phyloP scores from a whole-genome alignment of 2,113 vertebrate genomes.

The Anthoscopus minutus region DNA sequence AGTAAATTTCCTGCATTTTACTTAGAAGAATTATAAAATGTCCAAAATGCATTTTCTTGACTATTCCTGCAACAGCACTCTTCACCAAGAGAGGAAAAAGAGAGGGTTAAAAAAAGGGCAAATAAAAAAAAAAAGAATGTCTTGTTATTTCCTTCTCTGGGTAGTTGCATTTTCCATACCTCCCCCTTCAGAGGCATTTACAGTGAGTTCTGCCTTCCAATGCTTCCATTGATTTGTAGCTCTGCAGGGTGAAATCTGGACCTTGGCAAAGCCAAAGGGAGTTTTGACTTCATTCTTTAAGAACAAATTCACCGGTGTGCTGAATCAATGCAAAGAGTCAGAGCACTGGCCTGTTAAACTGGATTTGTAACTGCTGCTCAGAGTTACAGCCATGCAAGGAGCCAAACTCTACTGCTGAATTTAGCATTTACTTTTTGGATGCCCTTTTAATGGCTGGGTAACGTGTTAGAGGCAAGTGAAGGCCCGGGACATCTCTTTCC shows the following conservation, averaged over 20 bases:
- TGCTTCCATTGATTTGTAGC: conserved; percentile 44
- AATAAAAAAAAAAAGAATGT: background rate
- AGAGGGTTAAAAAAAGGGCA: accelerated
- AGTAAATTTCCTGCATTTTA: background rate
- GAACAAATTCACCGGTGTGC: conserved; percentile 40
- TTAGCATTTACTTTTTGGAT: background rate
- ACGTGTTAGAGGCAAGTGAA: accelerated
- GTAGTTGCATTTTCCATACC: conserved; percentile 23
- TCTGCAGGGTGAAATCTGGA: conserved; percentile 42
- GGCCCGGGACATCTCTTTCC: background rate
- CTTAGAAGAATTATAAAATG: background rate
- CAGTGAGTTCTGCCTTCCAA: conserved; percentile 20
- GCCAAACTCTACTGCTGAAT: background rate
- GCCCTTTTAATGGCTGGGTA: background rate
- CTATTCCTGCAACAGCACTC: background rate
- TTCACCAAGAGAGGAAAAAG: background rate
- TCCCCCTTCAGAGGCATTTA: conserved; percentile 31
- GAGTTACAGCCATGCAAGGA: background rate
- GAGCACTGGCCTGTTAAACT: conserved; percentile 40
- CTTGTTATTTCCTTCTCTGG: conserved; percentile 22
- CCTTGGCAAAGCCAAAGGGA: conserved; percentile 50
- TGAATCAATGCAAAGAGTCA: conserved; percentile 44
- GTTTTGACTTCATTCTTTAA: conserved; percentile 56
- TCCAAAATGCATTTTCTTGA: background rate
- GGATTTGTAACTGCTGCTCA: conserved; percentile 42